Evolutionary conservation across 2,797 vertebrate genomes (phyloP).

Genomic region (Toxotes lorentzi): DNA sequence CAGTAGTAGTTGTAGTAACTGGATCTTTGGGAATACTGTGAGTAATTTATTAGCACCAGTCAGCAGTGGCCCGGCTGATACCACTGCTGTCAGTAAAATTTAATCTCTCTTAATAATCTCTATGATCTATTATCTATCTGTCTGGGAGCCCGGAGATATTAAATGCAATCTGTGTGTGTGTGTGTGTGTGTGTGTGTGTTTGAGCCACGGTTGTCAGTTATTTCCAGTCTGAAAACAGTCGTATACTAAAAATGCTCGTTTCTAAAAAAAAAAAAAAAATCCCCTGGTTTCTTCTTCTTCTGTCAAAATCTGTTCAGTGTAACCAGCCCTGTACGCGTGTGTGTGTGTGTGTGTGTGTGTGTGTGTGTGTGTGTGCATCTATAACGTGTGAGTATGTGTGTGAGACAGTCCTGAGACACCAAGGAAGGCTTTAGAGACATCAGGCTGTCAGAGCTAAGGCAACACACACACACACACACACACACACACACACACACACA

Average conservation of each 20-base stretch:
- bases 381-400: conserved; percentile 15
- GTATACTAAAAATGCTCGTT: conserved; percentile 3
- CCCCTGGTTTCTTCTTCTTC: conserved; percentile 25
- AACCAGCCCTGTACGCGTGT: conserved; percentile 19
- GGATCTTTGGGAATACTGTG: not conserved
- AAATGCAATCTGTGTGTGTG: not conserved
- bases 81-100: not conserved
- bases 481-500: not conserved
- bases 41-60: not conserved
- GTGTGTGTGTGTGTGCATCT: conserved; percentile 18
- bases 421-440: conserved; percentile 24
- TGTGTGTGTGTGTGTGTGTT: conserved; percentile 1
- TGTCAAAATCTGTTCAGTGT: conserved; percentile 35
- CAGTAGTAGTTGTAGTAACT: not conserved
- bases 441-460: conserved; percentile 30
- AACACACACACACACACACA: not conserved
- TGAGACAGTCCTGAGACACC: conserved; percentile 27
- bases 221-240: conserved; percentile 2
- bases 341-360: conserved; percentile 5
- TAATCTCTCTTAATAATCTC: not conserved
- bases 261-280: not conserved
- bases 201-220: not conserved
- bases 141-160: not conserved
- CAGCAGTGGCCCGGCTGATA: not conserved
- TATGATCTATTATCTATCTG: conserved; percentile 4